Evolutionary conservation across 1,140 invertebrate genomes (phyloP).

Genomic region (Saccostrea glomerata): DNA sequence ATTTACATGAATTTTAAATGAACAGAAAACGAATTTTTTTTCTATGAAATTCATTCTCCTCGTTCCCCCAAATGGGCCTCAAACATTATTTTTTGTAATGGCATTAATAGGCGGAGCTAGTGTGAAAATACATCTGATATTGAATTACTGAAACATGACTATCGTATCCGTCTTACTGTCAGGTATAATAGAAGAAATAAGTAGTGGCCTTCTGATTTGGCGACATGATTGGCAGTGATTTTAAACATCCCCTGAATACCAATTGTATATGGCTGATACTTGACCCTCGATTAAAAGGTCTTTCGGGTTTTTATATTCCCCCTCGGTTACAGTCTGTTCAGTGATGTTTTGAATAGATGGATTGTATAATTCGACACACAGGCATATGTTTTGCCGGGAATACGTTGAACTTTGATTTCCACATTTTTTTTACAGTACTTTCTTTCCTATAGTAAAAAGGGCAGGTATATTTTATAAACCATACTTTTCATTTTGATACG

Average conservation of each 20-base stretch:
- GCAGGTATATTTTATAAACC: not conserved
- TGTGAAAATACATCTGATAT: slow-evolving; percentile 32
- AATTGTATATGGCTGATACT: slow-evolving; percentile 32
- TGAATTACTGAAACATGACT: slow-evolving; percentile 37
- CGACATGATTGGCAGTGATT: slow-evolving; percentile 37
- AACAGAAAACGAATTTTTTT: slow-evolving; percentile 7
- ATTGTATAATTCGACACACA: slow-evolving; percentile 9
- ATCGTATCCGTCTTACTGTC: slow-evolving; percentile 22
- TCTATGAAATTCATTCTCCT: not conserved
- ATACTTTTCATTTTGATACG: not conserved
- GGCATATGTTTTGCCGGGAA: slow-evolving; percentile 16
- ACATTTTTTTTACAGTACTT: not conserved
- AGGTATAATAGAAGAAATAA: slow-evolving; percentile 39
- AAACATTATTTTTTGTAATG: slow-evolving; percentile 1
- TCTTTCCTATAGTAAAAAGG: not conserved
- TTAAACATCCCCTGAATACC: slow-evolving; percentile 16
- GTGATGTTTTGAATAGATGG: slow-evolving; percentile 15
- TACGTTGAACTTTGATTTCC: not conserved
- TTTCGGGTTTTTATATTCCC: slow-evolving; percentile 34
- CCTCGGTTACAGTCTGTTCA: slow-evolving; percentile 22
- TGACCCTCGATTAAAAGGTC: slow-evolving; percentile 35
- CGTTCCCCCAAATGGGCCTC: slow-evolving; percentile 1
- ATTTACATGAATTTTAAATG: slow-evolving; percentile 30
- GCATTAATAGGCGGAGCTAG: slow-evolving; percentile 32
- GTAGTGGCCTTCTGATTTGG: slow-evolving; percentile 37